phyloP scores from a whole-genome alignment of 1,140 invertebrate species.

The Trinorchestia longiramus region DNA sequence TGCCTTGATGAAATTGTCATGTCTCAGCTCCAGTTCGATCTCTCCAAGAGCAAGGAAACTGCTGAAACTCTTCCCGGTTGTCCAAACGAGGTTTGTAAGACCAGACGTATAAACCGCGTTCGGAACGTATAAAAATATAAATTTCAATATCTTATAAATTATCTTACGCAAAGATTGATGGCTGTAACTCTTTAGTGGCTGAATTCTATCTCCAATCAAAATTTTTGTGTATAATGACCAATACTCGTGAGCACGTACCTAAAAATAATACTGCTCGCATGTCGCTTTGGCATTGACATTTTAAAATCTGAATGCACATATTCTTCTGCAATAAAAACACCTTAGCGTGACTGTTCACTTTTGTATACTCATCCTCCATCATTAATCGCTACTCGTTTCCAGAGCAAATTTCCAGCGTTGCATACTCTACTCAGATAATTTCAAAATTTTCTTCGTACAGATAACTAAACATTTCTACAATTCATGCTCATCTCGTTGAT shows the following conservation, averaged over 20 bases:
- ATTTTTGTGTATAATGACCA: neutral
- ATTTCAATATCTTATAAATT: neutral
- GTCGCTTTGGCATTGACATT: neutral
- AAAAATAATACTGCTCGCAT: neutral
- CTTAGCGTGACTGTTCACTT: neutral
- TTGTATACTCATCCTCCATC: neutral
- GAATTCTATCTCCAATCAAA: neutral
- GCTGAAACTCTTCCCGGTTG: slow-evolving; percentile 88
- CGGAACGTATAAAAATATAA: neutral
- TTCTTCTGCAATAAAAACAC: neutral
- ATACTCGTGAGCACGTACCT: neutral
- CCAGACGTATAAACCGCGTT: neutral
- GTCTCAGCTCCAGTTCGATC: slow-evolving; percentile 80
- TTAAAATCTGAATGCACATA: neutral
- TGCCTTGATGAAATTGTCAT: slow-evolving; percentile 90
- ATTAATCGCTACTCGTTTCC: neutral
- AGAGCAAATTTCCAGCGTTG: neutral
- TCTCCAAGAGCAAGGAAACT: slow-evolving; percentile 82
- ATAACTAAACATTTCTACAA: neutral
- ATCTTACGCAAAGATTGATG: neutral
- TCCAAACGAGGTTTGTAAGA: slow-evolving; percentile 77
- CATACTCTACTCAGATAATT: too few relatives aligned
- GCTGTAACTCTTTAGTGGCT: neutral
- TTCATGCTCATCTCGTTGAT: neutral
- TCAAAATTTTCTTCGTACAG: neutral